Percentiles rank a stretch among this genome's conserved stretches.
These are phyloP conservation scores for Cancer borealis DNA, from an alignment of 2,888 invertebrate genomes.

Conservation along the genomic window DNA sequence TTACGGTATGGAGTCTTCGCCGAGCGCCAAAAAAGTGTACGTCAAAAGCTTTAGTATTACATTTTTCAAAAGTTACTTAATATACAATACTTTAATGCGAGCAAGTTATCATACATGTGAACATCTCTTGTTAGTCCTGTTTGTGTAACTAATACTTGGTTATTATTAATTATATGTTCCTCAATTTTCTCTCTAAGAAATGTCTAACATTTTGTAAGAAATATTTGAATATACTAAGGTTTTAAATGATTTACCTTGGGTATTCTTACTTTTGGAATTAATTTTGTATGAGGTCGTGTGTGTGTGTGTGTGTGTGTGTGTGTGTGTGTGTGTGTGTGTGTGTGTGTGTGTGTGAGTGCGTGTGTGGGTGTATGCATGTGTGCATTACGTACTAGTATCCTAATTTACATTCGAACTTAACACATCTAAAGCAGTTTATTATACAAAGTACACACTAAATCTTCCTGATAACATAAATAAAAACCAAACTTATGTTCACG, in stretches of 20 bases:
- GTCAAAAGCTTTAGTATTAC: background rate
- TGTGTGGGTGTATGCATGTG: too few relatives aligned
- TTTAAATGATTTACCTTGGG: too few relatives aligned
- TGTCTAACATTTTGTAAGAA: too few relatives aligned
- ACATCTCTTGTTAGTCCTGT: too few relatives aligned
- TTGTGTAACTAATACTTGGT: too few relatives aligned
- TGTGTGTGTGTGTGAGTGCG: background rate
- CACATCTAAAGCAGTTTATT: background rate
- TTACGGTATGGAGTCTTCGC: background rate
- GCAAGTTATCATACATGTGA: too few relatives aligned
- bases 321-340: background rate
- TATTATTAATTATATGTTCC: too few relatives aligned
- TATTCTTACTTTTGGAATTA: too few relatives aligned
- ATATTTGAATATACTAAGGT: too few relatives aligned
- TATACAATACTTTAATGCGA: background rate
- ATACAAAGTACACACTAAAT: background rate
- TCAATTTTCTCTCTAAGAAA: too few relatives aligned
- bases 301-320: background rate
- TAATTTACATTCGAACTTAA: background rate
- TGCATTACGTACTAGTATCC: background rate
- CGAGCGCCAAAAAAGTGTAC: background rate
- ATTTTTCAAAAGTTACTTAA: background rate
- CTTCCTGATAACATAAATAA: background rate
- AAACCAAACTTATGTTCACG: background rate
- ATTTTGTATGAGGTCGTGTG: background rate